Evolutionary conservation across 1,140 invertebrate species (phyloP).

Genomic region (Lutraria rhynchaena): DNA sequence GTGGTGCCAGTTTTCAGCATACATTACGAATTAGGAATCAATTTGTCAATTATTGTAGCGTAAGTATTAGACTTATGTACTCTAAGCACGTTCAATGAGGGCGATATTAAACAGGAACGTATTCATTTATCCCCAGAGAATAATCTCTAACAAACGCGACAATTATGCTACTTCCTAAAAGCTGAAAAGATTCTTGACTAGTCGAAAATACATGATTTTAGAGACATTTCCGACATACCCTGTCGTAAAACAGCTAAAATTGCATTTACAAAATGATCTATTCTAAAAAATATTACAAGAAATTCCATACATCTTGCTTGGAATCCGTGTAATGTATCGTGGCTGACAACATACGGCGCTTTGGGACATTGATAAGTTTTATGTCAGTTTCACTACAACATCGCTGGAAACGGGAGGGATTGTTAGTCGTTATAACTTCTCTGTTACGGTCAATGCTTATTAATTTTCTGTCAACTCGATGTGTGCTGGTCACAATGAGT

Average conservation of each 20-base stretch:
- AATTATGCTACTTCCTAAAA: too few relatives aligned
- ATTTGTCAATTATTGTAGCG: too few relatives aligned
- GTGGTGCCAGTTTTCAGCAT: too few relatives aligned
- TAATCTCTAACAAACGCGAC: too few relatives aligned
- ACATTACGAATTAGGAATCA: too few relatives aligned
- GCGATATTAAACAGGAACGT: too few relatives aligned
- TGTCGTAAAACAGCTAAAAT: neutral
- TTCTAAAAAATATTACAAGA: neutral
- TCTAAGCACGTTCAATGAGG: too few relatives aligned
- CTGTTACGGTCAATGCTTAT: conserved; percentile 13
- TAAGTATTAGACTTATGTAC: too few relatives aligned
- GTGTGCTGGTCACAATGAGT: conserved; percentile 7
- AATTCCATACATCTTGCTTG: neutral
- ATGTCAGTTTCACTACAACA: conserved; percentile 9
- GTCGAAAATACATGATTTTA: too few relatives aligned
- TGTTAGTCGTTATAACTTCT: neutral
- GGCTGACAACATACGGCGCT: neutral
- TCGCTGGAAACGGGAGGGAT: neutral
- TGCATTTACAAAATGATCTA: neutral
- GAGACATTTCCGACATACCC: neutral
- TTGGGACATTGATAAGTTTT: conserved; percentile 25
- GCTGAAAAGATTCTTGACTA: too few relatives aligned
- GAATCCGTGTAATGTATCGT: neutral
- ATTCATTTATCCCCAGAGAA: too few relatives aligned
- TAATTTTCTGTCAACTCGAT: conserved; percentile 17